Conservation (phyloP, 2,888 invertebrate species). For the Xestia ashworthii region DNA sequence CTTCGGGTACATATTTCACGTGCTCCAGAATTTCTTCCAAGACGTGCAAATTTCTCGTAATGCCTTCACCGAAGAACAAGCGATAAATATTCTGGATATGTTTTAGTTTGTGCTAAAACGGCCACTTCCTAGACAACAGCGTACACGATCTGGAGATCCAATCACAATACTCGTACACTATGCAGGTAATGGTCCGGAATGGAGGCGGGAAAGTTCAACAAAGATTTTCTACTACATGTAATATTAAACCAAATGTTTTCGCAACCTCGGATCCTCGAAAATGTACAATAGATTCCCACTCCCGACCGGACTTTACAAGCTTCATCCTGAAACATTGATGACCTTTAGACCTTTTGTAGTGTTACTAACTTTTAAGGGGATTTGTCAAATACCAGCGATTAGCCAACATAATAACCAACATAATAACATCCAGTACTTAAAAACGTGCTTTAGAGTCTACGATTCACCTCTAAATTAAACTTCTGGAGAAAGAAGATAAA, state of each 20-base stretch:
- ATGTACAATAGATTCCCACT: slow-evolving; percentile 53
- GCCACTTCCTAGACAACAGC: slow-evolving; percentile 10
- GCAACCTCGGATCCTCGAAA: slow-evolving; percentile 46
- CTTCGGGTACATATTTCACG: slow-evolving; percentile 65
- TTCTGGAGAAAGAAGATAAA: slow-evolving; percentile 18
- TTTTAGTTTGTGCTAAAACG: slow-evolving; percentile 15
- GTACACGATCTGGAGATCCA: slow-evolving; percentile 34
- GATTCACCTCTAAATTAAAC: not conserved
- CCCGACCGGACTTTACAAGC: slow-evolving; percentile 43
- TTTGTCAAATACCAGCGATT: slow-evolving; percentile 27
- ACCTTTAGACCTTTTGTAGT: slow-evolving; percentile 15
- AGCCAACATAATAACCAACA: slow-evolving; percentile 5
- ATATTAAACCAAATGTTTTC: slow-evolving; percentile 50
- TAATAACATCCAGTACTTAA: not conserved
- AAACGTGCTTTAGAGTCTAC: slow-evolving; percentile 1
- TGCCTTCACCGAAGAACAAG: slow-evolving; percentile 41
- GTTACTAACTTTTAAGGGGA: slow-evolving; percentile 19
- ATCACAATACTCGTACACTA: slow-evolving; percentile 48
- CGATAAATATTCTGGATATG: slow-evolving; percentile 48
- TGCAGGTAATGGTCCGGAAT: slow-evolving; percentile 50
- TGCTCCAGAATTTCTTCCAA: slow-evolving; percentile 55
- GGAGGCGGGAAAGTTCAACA: slow-evolving; percentile 30
- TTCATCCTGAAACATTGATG: slow-evolving; percentile 50
- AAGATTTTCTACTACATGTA: slow-evolving; percentile 57
- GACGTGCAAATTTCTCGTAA: slow-evolving; percentile 60